Evolutionary conservation across 2,888 invertebrate species (phyloP), one percentile per base, ranked within the genome.

Genomic region (Parochlus steinenii): DNA sequence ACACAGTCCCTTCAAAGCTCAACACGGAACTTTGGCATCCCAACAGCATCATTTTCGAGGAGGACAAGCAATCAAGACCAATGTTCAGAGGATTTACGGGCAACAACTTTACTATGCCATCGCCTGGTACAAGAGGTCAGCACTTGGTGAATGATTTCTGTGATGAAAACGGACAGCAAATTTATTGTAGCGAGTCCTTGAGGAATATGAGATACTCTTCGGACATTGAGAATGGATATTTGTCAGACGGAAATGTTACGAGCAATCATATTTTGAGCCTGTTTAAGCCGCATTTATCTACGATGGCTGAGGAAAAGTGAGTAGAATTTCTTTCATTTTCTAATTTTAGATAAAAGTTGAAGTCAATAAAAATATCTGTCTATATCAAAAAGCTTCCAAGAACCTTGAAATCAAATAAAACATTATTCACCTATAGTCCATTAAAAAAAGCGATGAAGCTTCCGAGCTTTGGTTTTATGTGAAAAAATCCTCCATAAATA

Each of bases 161-260:
- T 53, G 75, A 75, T 53, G 75, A 77, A 47, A 71, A 79, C 46
- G 69, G 71, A 30, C 58, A 67, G 16, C 28, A 28, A n/a, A 87
- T 89, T 18, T 92, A 92, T 56, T 73, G 92, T 63, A 92, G 90
- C 23, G 93, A 93, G 52, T n/a, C 27, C 19, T 22, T 34, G 8
- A 61, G 72, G 50, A n/a, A n/a, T n/a, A n/a, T n/a, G n/a, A n/a
- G n/a, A n/a, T n/a, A n/a, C n/a, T 62, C 67, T 50, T 72, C 71
- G 43, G 86, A 86, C 52, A 70, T 80, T 32, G 78, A 78, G 58
- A 87, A 89, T 54, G 93, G 93, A 5, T 93, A 93, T 55, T 74
- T 92, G 69, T 90, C 90, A 8, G 93, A 93, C 62, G 89, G 90
- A 34, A 27, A n/a, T n/a, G 52, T 60, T 31, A 67, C 69, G 46